Evolutionary conservation across 2,113 vertebrate genomes (phyloP).

Genomic region (Calidris pugnax): DNA sequence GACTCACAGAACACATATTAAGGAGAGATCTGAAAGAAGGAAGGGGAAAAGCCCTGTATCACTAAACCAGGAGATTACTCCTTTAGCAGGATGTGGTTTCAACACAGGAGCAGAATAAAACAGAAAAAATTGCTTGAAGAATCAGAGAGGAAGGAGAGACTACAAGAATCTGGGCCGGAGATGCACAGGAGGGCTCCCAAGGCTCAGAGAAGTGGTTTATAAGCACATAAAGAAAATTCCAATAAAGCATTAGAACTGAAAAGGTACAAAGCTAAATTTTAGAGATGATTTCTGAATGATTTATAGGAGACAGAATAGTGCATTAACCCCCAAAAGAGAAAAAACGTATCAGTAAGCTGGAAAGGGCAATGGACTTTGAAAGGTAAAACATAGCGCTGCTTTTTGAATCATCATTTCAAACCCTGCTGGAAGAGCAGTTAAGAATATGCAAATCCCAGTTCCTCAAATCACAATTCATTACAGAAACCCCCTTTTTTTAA

Average conservation of each 20-base stretch:
- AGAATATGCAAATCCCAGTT: neutral
- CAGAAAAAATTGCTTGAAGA: neutral
- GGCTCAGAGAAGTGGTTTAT: neutral
- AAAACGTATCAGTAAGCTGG: neutral
- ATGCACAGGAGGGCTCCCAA: neutral
- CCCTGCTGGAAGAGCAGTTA: neutral
- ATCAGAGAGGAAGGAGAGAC: neutral
- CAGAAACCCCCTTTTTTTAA: neutral
- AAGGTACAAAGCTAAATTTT: neutral
- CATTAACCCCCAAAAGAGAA: neutral
- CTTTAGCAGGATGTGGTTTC: conserved; percentile 7
- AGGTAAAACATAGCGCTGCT: neutral
- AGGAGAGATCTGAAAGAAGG: neutral
- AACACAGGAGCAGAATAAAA: neutral
- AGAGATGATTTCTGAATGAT: neutral
- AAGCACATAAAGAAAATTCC: neutral
- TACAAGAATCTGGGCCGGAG: neutral
- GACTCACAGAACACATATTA: neutral
- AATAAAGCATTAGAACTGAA: neutral
- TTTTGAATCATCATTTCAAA: neutral
- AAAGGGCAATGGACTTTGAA: neutral
- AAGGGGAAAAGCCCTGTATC: neutral
- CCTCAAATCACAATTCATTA: neutral
- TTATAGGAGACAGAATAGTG: neutral
- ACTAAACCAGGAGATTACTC: neutral